phyloP scores from a whole-genome alignment of 2,113 vertebrate genomes.

The Penelope pileata region DNA sequence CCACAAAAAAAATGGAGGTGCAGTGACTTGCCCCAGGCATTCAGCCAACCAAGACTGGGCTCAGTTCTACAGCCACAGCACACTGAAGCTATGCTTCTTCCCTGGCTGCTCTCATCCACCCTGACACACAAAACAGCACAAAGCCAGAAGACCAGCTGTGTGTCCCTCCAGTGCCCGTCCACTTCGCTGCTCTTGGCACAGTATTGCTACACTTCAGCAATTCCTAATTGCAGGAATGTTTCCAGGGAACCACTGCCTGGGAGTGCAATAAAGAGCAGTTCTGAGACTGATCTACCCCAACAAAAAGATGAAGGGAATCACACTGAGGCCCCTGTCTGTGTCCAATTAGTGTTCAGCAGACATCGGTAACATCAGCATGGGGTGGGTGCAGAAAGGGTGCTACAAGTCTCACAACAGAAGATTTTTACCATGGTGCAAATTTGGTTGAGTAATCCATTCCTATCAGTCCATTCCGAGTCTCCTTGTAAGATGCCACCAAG shows the following conservation, averaged over 20 bases:
- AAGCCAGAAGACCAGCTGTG: background rate
- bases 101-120: background rate
- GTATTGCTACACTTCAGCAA: background rate
- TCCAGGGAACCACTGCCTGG: background rate
- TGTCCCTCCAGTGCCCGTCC: background rate
- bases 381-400: background rate
- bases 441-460: conserved; percentile 85
- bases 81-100: accelerated
- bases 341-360: background rate
- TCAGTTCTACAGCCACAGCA: background rate
- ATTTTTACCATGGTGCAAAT: conserved; percentile 81
- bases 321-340: background rate
- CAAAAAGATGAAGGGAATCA: background rate
- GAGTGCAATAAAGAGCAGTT: background rate
- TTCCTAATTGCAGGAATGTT: background rate
- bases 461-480: conserved; percentile 82
- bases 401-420: background rate
- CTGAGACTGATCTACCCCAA: background rate
- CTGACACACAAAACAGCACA: background rate
- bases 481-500: conserved; percentile 82
- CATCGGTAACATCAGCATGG: background rate
- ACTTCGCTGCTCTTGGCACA: background rate
- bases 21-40: background rate
- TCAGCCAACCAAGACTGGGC: background rate
- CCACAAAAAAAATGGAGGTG: background rate